phyloP scores from a whole-genome alignment of 2,797 vertebrate species.

The Sebastes iracundus region DNA sequence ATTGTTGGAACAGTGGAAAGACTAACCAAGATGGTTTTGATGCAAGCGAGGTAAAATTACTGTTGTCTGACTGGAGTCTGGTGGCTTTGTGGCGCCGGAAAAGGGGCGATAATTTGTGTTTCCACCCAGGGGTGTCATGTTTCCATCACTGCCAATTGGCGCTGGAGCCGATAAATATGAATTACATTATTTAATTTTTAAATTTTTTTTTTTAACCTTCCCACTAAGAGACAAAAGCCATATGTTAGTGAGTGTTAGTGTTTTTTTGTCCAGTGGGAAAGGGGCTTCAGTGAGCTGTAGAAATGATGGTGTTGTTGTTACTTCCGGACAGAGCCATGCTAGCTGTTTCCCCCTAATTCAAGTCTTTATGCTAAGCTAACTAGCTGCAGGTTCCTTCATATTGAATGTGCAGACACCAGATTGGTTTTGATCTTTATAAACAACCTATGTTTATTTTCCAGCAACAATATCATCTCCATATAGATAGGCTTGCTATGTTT shows the following conservation, averaged over 20 bases:
- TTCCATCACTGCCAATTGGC: no score
- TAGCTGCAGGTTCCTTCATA: neutral
- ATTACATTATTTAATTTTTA: accelerated
- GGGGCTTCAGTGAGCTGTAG: neutral
- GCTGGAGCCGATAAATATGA: no score
- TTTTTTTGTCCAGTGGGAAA: neutral
- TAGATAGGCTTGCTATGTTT: neutral
- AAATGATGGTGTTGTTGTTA: neutral
- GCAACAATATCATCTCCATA: neutral
- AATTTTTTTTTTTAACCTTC: neutral
- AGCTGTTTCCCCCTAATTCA: neutral
- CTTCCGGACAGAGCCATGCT: neutral
- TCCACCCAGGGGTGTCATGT: no score
- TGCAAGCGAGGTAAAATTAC: no score
- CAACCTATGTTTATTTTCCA: neutral
- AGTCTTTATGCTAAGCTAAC: neutral
- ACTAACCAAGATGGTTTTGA: neutral
- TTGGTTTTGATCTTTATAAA: neutral
- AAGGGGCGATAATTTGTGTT: no score
- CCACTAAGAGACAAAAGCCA: neutral
- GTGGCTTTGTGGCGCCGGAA: no score
- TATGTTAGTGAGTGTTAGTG: neutral
- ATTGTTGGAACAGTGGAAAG: neutral
- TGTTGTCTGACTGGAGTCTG: no score
- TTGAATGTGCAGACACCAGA: accelerated